phyloP scores from a whole-genome alignment of 2,113 vertebrate species.

The Zingel zingel region DNA sequence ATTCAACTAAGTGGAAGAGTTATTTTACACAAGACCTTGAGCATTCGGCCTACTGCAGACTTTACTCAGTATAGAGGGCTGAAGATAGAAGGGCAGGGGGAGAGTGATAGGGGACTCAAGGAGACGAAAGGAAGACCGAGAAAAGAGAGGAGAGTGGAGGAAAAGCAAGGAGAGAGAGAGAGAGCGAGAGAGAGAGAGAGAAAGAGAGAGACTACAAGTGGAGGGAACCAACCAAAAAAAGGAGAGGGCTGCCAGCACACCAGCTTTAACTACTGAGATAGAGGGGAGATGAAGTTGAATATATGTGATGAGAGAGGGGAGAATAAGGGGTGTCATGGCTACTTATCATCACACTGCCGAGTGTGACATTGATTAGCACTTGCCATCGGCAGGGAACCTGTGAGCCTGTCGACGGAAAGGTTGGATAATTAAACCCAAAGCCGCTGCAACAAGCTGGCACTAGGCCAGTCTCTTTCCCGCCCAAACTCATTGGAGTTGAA shows the following conservation, averaged over 20 bases:
- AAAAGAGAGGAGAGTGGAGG: constrained; percentile 1
- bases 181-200: background rate
- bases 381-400: constrained; percentile 55
- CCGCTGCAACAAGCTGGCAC: constrained; percentile 65
- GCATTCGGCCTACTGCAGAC: constrained; percentile 46
- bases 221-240: constrained; percentile 15
- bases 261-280: constrained; percentile 27
- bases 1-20: constrained; percentile 58
- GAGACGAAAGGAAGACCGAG: constrained; percentile 28
- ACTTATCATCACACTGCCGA: constrained; percentile 67
- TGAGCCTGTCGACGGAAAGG: constrained; percentile 64
- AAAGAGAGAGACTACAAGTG: constrained; percentile 4
- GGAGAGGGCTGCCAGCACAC: background rate
- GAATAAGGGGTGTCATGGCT: constrained; percentile 63
- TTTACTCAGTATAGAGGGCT: constrained; percentile 40
- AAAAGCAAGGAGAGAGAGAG: background rate
- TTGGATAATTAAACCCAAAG: constrained; percentile 79
- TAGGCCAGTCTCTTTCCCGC: constrained; percentile 21
- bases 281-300: constrained; percentile 44
- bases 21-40: constrained; percentile 74
- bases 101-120: constrained; percentile 27
- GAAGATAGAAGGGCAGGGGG: constrained; percentile 33
- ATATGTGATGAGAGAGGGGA: constrained; percentile 47
- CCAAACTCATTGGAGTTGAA: constrained; percentile 6
- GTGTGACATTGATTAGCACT: constrained; percentile 78